These are phyloP conservation scores for Nilaparvata lugens DNA, from an alignment of 1,140 invertebrate species.

Conservation along the genomic window DNA sequence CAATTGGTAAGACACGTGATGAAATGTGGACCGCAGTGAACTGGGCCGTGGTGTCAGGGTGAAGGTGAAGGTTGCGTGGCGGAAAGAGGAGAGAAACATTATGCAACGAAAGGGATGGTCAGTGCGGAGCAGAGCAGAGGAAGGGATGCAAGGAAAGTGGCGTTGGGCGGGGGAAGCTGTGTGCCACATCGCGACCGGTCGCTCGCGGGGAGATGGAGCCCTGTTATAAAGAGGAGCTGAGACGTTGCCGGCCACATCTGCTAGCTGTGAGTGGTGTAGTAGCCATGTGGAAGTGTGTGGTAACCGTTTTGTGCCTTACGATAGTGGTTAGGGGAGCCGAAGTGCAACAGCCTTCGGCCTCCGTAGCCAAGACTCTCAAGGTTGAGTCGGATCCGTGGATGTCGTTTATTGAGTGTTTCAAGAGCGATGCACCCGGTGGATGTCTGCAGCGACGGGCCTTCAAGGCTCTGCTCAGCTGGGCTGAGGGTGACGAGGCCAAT, in stretches of 20 bases:
- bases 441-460: constrained; percentile 13
- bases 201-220: neutral
- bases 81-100: too few relatives aligned
- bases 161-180: neutral
- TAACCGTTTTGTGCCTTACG: neutral
- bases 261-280: neutral
- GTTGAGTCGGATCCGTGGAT: constrained; percentile 2
- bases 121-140: too few relatives aligned
- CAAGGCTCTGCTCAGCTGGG: constrained; percentile 5
- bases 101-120: too few relatives aligned
- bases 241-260: neutral
- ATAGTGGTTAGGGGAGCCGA: neutral
- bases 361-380: neutral
- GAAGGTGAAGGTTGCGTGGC: too few relatives aligned
- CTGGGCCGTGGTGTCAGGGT: too few relatives aligned
- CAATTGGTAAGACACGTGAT: too few relatives aligned
- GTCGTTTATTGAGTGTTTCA: constrained; percentile 4
- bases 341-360: neutral
- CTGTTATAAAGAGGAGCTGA: neutral
- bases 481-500: neutral
- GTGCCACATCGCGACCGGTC: neutral
- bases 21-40: too few relatives aligned
- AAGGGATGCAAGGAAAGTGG: too few relatives aligned
- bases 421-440: constrained; percentile 2
- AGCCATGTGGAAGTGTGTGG: constrained; percentile 3